These are phyloP conservation scores for Xiphias gladius DNA, from an alignment of 2,113 vertebrate species.

Conservation along the genomic window DNA sequence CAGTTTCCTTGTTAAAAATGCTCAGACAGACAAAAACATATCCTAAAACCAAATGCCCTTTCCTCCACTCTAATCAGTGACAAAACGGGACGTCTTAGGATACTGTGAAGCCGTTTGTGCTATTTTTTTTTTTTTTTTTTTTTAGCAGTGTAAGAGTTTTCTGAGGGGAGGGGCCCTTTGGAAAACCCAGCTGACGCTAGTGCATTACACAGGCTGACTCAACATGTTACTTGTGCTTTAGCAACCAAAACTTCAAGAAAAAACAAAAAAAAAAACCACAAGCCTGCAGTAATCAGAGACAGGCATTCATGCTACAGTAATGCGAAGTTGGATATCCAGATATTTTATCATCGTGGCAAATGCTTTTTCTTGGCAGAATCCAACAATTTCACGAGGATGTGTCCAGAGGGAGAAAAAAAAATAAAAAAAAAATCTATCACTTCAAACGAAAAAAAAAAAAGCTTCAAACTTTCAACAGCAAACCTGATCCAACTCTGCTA, in stretches of 20 bases:
- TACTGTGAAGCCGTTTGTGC: too few species aligned
- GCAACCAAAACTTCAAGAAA: neutral
- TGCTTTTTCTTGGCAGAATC: too few species aligned
- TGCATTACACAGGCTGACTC: neutral
- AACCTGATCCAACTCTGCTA: neutral
- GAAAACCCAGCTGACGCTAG: neutral
- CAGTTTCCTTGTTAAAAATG: neutral
- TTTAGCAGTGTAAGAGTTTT: too few species aligned
- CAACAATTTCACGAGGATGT: neutral
- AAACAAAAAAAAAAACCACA: neutral
- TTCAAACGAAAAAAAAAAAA: neutral
- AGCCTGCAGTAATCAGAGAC: neutral
- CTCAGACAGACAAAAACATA: neutral
- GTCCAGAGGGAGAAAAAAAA: too few species aligned
- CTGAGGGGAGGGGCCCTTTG: neutral
- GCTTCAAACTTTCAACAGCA: neutral
- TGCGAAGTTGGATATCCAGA: too few species aligned
- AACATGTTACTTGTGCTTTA: neutral
- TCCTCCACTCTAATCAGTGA: neutral
- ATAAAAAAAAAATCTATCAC: too few species aligned
- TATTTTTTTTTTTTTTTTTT: too few species aligned
- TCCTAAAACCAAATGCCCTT: neutral
- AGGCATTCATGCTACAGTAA: neutral
- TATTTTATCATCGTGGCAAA: too few species aligned
- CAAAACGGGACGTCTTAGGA: neutral